phyloP scores from a whole-genome alignment of 2,888 invertebrate genomes.

The Alviniconcha strummeri region DNA sequence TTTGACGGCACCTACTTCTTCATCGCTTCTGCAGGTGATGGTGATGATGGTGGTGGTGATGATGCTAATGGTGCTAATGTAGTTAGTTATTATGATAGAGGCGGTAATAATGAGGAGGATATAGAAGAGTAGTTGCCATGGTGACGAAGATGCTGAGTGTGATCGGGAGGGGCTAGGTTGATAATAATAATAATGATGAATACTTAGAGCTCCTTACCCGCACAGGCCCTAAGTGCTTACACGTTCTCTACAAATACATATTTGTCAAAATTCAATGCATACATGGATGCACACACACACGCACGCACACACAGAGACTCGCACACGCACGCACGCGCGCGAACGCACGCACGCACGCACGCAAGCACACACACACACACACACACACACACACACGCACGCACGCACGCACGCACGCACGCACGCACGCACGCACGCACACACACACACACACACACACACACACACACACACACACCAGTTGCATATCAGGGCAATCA shows the following conservation, averaged over 20 bases:
- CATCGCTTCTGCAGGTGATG: neutral
- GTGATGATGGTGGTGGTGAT: neutral
- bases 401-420: neutral
- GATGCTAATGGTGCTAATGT: neutral
- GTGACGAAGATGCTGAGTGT: neutral
- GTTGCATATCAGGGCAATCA: neutral
- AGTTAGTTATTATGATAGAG: neutral
- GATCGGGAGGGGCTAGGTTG: neutral
- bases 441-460: constrained; percentile 2
- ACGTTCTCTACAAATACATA: no score
- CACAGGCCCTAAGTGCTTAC: neutral
- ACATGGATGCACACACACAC: no score
- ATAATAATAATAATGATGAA: neutral
- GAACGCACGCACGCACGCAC: no score
- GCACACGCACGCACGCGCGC: neutral
- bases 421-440: neutral
- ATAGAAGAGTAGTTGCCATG: neutral
- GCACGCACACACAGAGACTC: no score
- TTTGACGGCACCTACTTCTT: constrained; percentile 14
- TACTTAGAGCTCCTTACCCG: neutral
- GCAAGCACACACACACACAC: neutral
- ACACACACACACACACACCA: constrained; percentile 11
- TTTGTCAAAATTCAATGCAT: no score
- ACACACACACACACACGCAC: neutral
- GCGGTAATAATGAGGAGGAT: neutral